A percentile compares a stretch with the other conserved stretches of the same genome.
Evolutionary conservation across 2,113 vertebrate genomes (phyloP).

Genomic region (Ammodytes marinus): DNA sequence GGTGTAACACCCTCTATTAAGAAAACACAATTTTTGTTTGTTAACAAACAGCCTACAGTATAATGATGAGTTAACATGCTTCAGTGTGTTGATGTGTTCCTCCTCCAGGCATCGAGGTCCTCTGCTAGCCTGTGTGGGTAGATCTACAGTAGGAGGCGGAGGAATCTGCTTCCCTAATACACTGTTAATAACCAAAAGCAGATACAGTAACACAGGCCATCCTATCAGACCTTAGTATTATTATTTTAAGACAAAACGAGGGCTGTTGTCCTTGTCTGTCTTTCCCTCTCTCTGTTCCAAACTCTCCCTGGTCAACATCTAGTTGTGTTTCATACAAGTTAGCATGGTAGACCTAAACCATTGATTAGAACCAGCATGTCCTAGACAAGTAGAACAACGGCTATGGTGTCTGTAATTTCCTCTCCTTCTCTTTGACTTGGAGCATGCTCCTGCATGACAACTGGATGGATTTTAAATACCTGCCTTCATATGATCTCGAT

Average conservation of each 20-base stretch:
- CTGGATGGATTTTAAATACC: conserved; percentile 74
- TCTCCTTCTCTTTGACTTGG: conserved; percentile 83
- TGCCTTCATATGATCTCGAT: conserved; percentile 68
- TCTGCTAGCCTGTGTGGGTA: conserved; percentile 79
- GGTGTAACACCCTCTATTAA: conserved; percentile 28
- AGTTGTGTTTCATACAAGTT: conserved; percentile 73
- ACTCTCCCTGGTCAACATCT: conserved; percentile 71
- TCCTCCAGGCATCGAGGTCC: conserved; percentile 75
- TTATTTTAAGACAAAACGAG: conserved; percentile 64
- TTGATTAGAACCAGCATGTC: conserved; percentile 82
- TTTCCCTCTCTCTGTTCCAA: conserved; percentile 67
- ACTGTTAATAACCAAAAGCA: conserved; percentile 36
- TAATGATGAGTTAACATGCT: conserved; percentile 70
- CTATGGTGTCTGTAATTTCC: conserved; percentile 76
- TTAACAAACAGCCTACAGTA: conserved; percentile 48
- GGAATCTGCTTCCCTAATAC: conserved; percentile 67
- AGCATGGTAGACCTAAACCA: conserved; percentile 82
- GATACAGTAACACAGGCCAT: conserved; percentile 46
- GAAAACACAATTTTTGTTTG: conserved; percentile 31
- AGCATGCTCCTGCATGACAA: conserved; percentile 82
- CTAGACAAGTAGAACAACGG: conserved; percentile 58
- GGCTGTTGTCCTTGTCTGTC: conserved; percentile 74
- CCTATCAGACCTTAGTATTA: conserved; percentile 34
- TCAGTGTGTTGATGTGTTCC: conserved; percentile 78
- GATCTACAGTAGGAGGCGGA: conserved; percentile 75